Evolutionary conservation across 2,797 vertebrate genomes (phyloP).

Genomic region (Syngnathus rostellatus): DNA sequence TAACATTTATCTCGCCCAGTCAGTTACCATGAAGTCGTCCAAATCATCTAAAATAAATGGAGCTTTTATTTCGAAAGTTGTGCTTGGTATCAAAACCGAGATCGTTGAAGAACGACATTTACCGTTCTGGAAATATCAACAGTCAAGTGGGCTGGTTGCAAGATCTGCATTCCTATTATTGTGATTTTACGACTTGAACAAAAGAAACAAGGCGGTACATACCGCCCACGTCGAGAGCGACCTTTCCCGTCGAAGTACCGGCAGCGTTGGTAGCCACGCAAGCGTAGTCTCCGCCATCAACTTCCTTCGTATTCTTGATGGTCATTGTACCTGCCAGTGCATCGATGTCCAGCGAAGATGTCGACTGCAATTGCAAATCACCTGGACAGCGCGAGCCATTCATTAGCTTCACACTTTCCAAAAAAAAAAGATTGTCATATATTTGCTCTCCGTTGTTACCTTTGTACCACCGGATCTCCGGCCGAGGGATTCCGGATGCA

Average conservation of each 20-base stretch:
- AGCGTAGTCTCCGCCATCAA: slow-evolving; percentile 85
- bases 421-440: too few species aligned
- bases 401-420: background rate
- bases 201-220: slow-evolving; percentile 37
- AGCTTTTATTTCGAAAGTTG: background rate
- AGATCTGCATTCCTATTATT: too few species aligned
- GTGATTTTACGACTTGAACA: background rate
- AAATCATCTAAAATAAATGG: background rate
- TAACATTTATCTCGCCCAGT: too few species aligned
- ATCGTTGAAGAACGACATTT: background rate
- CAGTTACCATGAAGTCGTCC: too few species aligned
- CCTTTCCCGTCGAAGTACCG: slow-evolving; percentile 78
- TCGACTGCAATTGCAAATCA: slow-evolving; percentile 75
- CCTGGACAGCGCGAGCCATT: slow-evolving; percentile 53
- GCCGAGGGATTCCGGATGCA: slow-evolving; percentile 79
- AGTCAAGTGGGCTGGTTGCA: background rate
- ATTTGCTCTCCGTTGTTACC: slow-evolving; percentile 31
- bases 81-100: background rate
- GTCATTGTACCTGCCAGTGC: slow-evolving; percentile 72
- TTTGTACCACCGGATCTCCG: slow-evolving; percentile 92
- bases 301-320: slow-evolving; percentile 78
- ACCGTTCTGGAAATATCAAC: background rate
- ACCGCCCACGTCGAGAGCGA: slow-evolving; percentile 91
- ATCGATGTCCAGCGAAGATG: slow-evolving; percentile 73
- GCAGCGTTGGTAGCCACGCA: slow-evolving; percentile 85